These are phyloP conservation scores for Napeogenes sylphis DNA, from an alignment of 2,888 invertebrate species.

Conservation along the genomic window DNA sequence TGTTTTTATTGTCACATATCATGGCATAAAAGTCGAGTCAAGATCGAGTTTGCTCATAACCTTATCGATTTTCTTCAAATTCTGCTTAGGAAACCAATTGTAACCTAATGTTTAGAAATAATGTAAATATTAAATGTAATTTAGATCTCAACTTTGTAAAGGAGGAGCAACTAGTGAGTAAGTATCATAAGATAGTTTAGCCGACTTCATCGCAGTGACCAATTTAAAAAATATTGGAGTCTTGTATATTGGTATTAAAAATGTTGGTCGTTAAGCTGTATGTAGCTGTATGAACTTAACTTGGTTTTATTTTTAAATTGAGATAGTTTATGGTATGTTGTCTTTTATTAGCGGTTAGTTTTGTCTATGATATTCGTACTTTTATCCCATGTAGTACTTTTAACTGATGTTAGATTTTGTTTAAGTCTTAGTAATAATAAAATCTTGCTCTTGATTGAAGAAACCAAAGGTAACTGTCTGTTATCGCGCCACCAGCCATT, in stretches of 20 bases:
- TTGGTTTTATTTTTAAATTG: constrained; percentile 8
- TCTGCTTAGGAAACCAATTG: background rate
- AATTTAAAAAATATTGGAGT: constrained; percentile 20
- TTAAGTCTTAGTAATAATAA: no score
- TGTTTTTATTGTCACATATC: no score
- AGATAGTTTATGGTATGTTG: background rate
- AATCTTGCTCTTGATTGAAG: no score
- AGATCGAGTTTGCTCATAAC: no score
- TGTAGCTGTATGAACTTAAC: background rate
- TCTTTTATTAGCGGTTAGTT: background rate
- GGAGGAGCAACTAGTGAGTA: constrained; percentile 72
- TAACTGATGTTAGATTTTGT: no score
- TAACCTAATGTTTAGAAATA: constrained; percentile 7
- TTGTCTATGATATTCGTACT: no score
- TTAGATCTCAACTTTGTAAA: constrained; percentile 41
- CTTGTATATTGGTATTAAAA: constrained; percentile 18
- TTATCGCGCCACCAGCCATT: no score
- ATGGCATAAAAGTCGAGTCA: no score
- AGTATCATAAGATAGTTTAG: constrained; percentile 35
- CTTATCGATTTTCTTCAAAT: no score
- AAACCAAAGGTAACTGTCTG: no score
- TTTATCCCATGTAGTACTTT: no score
- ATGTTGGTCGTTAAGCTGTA: constrained; percentile 11
- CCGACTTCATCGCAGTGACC: constrained; percentile 31
- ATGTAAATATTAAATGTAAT: constrained; percentile 36